Evolutionary conservation across 2,888 invertebrate genomes (phyloP).

Genomic region (Papilio gigon): DNA sequence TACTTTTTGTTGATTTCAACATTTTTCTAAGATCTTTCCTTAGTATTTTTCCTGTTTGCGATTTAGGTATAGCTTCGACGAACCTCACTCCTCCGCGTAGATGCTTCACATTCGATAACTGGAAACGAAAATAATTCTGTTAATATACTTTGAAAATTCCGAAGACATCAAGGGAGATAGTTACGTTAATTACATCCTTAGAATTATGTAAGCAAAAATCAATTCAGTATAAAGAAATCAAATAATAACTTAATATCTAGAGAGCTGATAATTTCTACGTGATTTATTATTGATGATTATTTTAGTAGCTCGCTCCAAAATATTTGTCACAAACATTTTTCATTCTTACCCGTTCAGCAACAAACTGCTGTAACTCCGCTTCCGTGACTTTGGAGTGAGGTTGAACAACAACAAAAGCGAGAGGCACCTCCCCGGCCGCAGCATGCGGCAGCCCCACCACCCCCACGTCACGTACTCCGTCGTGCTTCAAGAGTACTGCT

Average conservation of each 20-base stretch:
- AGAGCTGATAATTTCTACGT: too few relatives aligned
- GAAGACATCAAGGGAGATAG: background rate
- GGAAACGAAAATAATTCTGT: conserved; percentile 33
- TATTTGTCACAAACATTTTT: background rate
- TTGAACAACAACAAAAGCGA: conserved; percentile 87
- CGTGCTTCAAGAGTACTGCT: conserved; percentile 87
- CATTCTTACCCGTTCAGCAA: conserved; percentile 74
- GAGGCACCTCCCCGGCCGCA: conserved; percentile 87
- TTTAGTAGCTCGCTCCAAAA: too few relatives aligned
- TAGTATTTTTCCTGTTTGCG: conserved; percentile 86
- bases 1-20: conserved; percentile 47
- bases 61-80: conserved; percentile 85
- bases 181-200: too few relatives aligned
- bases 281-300: too few relatives aligned
- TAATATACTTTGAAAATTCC: background rate
- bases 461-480: conserved; percentile 87
- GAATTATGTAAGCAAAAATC: too few relatives aligned
- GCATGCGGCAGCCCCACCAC: conserved; percentile 89
- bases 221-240: too few relatives aligned
- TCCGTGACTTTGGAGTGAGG: conserved; percentile 75
- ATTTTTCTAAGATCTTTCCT: conserved; percentile 72
- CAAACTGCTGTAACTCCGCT: conserved; percentile 81
- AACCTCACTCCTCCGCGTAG: conserved; percentile 86
- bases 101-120: conserved; percentile 84
- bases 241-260: too few relatives aligned